Conservation (phyloP, 2,797 vertebrate species). For the Lagorchestes hirsutus region DNA sequence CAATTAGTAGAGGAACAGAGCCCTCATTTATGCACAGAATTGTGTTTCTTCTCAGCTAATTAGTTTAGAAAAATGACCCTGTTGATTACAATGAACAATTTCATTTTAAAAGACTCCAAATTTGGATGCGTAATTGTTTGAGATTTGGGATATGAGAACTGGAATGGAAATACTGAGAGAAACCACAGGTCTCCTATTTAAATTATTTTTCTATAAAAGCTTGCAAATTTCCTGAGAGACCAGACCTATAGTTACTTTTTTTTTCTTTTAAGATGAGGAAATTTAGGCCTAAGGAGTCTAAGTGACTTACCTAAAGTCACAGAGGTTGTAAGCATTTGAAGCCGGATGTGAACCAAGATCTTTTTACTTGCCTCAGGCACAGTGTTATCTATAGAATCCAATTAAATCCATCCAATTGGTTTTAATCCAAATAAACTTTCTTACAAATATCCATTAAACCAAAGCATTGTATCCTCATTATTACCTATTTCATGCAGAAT, state of each 20-base stretch:
- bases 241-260: not conserved
- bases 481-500: not conserved
- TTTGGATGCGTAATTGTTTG: not conserved
- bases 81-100: constrained; percentile 41
- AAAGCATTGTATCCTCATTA: not conserved
- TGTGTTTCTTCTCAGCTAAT: constrained; percentile 31
- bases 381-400: not conserved
- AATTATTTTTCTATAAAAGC: constrained; percentile 27
- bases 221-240: constrained; percentile 16
- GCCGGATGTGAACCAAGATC: not conserved
- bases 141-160: constrained; percentile 32
- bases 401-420: constrained; percentile 2
- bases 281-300: not conserved
- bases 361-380: not conserved
- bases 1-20: constrained; percentile 29
- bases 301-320: not conserved
- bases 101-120: constrained; percentile 50
- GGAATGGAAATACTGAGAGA: not conserved
- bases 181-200: not conserved
- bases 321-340: not conserved
- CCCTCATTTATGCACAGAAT: constrained; percentile 18
- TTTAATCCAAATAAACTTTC: constrained; percentile 23
- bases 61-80: constrained; percentile 2
- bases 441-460: constrained; percentile 21
- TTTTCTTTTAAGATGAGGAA: not conserved